phyloP scores from a whole-genome alignment of 64 coral and sea anemone genomes.

The Actinia tenebrosa region DNA sequence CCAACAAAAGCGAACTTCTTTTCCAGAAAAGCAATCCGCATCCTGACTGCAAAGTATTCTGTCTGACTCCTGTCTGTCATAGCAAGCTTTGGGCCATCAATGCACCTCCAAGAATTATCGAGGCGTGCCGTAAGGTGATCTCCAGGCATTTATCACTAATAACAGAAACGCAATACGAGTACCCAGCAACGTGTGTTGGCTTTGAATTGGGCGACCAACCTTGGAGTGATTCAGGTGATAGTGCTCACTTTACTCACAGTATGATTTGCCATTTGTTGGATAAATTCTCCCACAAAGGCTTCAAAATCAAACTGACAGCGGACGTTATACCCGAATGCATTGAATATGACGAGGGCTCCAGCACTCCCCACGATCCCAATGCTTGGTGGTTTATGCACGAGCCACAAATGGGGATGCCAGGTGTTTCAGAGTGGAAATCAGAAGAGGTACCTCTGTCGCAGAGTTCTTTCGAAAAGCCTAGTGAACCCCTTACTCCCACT shows the following conservation, averaged over 20 bases:
- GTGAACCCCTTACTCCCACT: background rate
- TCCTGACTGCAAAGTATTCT: background rate
- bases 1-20: constrained; percentile 1
- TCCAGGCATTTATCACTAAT: background rate
- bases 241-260: background rate
- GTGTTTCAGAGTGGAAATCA: background rate
- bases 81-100: background rate
- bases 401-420: background rate
- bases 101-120: background rate
- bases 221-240: background rate
- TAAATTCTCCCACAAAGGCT: background rate
- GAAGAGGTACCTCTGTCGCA: background rate
- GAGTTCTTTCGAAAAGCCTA: background rate
- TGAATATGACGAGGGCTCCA: background rate
- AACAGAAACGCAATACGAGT: background rate
- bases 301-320: background rate
- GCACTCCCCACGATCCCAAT: background rate
- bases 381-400: constrained; percentile 18
- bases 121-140: background rate
- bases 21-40: background rate
- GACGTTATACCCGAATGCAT: background rate
- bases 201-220: constrained; percentile 4
- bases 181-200: background rate
- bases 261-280: background rate
- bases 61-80: background rate